Evolutionary conservation across 2,113 vertebrate genomes (phyloP), one percentile per base, ranked within the genome.

Genomic region (Pionites leucogaster): DNA sequence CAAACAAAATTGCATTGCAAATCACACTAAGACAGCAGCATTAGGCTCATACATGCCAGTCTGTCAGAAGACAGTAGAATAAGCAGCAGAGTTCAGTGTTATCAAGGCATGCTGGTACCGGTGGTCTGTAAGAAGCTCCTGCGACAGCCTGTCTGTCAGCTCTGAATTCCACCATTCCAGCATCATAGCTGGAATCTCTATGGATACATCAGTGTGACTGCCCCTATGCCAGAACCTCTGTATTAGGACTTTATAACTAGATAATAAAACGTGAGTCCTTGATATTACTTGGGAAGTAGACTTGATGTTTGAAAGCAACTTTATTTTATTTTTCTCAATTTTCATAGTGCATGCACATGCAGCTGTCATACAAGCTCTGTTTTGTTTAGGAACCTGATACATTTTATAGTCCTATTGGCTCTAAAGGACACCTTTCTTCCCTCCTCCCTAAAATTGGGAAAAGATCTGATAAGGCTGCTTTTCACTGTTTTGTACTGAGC

Each of bases 41-140:
- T 17, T 31, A n/a, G 17, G 49, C 19, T 23, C 20, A 22, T 1
- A 37, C 4, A 11, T 10, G 8, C 4, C 9, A 31, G 7, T 3
- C 37, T 70, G 68, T 49, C 52, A 28, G 29, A 50, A 24, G 37
- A 3, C 0, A 1, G 10, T 7, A 35, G 37, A 59, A 24, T 2
- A 11, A 46, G 28, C 5, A 53, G 33, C 42, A 41, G 68, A 11
- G 20, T 7, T 24, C 1, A 3, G 41, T 25, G 44, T 16, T 10
- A 2, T 59, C 47, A 42, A 17, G 19, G 13, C 46, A 33, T 0
- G 0, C 20, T 16, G 6, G 17, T 22, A 20, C 24, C 2, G 0
- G 11, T n/a, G 35, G 24, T 53, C 37, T 49, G 5, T 3, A 39
- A 24, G 31, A 69, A 60, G 35, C 13, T 67, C 22, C 35, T 67